A percentile compares a stretch with the other conserved stretches of the same genome.
phyloP scores from a whole-genome alignment of 2,888 invertebrate species.

The Harpalus rubripes region DNA sequence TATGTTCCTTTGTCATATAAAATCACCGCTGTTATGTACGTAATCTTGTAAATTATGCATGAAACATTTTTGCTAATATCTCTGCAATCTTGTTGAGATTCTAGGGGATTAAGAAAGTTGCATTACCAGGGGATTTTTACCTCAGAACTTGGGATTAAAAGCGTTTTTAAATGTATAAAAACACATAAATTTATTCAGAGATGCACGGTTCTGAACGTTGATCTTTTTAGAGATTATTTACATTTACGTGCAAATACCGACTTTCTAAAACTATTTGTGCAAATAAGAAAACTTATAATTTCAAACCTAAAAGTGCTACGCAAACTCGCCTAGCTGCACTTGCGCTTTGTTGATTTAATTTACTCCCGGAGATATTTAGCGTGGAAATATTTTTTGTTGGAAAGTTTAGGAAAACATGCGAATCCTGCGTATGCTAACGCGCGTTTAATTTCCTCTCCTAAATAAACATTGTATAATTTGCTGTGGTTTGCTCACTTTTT shows the following conservation, averaged over 20 bases:
- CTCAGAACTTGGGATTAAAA: slow-evolving; percentile 52
- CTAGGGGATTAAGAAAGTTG: slow-evolving; percentile 64
- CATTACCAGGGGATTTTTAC: slow-evolving; percentile 54
- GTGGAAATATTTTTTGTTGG: slow-evolving; percentile 23
- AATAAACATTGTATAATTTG: slow-evolving; percentile 48
- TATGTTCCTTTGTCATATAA: slow-evolving; percentile 62
- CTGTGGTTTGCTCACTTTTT: slow-evolving; percentile 36
- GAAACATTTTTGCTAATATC: slow-evolving; percentile 64
- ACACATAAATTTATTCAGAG: slow-evolving; percentile 49
- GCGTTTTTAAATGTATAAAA: slow-evolving; percentile 37
- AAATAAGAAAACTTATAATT: slow-evolving; percentile 43
- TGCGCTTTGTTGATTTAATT: slow-evolving; percentile 29
- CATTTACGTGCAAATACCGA: slow-evolving; percentile 37
- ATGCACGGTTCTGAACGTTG: slow-evolving; percentile 13
- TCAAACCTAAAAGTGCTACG: slow-evolving; percentile 17
- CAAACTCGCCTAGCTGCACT: slow-evolving; percentile 31
- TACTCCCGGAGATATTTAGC: slow-evolving; percentile 14
- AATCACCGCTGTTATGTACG: slow-evolving; percentile 64
- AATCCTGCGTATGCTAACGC: slow-evolving; percentile 36
- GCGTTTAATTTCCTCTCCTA: slow-evolving; percentile 40
- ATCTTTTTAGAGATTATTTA: slow-evolving; percentile 37
- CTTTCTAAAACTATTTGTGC: slow-evolving; percentile 40
- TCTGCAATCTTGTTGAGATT: slow-evolving; percentile 62
- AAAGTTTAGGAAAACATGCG: slow-evolving; percentile 47
- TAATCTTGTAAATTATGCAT: slow-evolving; percentile 66